Evolutionary conservation across 2,888 invertebrate genomes (phyloP), one percentile per base, ranked within the genome.

Genomic region (Tetragnatha montana): DNA sequence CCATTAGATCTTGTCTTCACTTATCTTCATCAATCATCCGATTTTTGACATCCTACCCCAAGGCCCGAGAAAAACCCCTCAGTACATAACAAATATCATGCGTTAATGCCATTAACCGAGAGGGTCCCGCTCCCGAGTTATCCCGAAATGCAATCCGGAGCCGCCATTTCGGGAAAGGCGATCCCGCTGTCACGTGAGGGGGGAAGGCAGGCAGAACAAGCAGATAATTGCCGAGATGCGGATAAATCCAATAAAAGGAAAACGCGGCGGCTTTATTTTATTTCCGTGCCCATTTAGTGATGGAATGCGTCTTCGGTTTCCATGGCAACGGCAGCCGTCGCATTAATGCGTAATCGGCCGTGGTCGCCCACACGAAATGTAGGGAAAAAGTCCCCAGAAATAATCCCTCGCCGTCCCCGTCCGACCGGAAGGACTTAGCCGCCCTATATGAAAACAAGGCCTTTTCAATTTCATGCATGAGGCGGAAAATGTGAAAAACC

Each of bases 181-280:
- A n/a, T 19, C 70, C 71, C 70, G 47, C 50, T 71, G 69, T 49
- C 85, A 78, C 85, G 85, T 84, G 83, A 84, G 19, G 35, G 80
- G 51, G 19, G 14, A 50, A 47, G 60, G 51, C 19, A 85, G 78
- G 79, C 85, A 85, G 85, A 85, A 78, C 85, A 85, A 78, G 81
- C 78, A 70, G 85, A 85, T 85, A 85, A 85, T 85, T 85, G 85
- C 78, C 35, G 70, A 71, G 85, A 78, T 85, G 85, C 85, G 85
- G 85, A 85, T 85, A 85, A 85, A 85, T 85, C 85, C 85, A 85
- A 85, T 85, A 85, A 85, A 85, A 76, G 78, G 85, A 85, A 85
- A 85, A 78, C 85, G 85, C 85, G 78, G 68, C 21, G 47, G 80
- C 86, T 86, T 86, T 74, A 79, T 80, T 86, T 86, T 86, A 86